phyloP scores from a whole-genome alignment of 2,113 vertebrate genomes.

The Petromus typicus region DNA sequence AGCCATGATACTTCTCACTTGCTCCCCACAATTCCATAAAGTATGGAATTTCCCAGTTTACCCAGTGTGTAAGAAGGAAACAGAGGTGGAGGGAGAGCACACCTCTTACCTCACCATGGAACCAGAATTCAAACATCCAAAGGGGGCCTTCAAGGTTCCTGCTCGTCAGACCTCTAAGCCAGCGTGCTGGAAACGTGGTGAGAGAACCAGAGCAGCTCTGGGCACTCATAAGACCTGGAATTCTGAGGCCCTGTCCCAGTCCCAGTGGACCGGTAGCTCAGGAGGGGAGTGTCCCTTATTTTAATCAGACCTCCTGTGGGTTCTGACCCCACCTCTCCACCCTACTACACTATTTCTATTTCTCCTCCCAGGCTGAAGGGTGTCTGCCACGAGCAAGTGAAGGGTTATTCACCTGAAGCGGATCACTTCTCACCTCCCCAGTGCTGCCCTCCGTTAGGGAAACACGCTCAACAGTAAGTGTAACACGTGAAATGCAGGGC shows the following conservation, averaged over 20 bases:
- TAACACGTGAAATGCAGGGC: not conserved
- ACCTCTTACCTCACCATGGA: too few species aligned
- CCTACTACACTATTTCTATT: not conserved
- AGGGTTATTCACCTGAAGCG: not conserved
- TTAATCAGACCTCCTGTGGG: not conserved
- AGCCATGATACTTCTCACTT: accelerated
- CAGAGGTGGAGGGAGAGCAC: not conserved
- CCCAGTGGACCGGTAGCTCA: not conserved
- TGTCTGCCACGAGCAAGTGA: too few species aligned
- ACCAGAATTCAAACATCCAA: not conserved
- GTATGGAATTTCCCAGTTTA: not conserved
- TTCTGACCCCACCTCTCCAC: not conserved
- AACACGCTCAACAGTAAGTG: not conserved
- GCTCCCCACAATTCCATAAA: not conserved
- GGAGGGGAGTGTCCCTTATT: not conserved
- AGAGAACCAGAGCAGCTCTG: not conserved
- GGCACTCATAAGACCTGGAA: accelerated
- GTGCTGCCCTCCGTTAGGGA: not conserved
- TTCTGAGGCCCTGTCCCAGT: not conserved
- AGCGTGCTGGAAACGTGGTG: not conserved
- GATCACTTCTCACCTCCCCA: not conserved
- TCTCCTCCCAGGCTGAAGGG: not conserved
- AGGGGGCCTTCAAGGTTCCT: not conserved
- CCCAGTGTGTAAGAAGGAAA: not conserved
- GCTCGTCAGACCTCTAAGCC: not conserved